Percentiles rank a stretch among this genome's conserved stretches.
Evolutionary conservation across 1,140 invertebrate genomes (phyloP).

Genomic region (Hycleus cichorii): DNA sequence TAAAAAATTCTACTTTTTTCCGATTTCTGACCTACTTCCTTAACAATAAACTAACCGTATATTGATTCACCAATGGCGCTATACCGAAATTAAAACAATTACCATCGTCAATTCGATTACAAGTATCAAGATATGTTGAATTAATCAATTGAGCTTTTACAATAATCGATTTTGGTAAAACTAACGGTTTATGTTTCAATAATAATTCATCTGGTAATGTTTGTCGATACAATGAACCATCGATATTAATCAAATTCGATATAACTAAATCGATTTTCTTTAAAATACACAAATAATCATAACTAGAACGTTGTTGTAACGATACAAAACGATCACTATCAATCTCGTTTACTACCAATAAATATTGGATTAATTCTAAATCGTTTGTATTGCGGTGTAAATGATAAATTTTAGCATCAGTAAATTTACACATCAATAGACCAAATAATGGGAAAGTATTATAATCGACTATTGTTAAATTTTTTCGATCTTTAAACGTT

Average conservation of each 20-base stretch:
- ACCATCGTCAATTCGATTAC: constrained; percentile 23
- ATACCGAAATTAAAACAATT: constrained; percentile 28
- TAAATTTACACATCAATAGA: constrained; percentile 40
- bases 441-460: constrained; percentile 46
- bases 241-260: not conserved
- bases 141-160: constrained; percentile 18
- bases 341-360: constrained; percentile 41
- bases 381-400: constrained; percentile 40
- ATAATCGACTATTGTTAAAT: constrained; percentile 40
- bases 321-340: constrained; percentile 1
- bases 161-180: constrained; percentile 12
- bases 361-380: constrained; percentile 36
- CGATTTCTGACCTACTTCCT: too few species aligned
- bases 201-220: constrained; percentile 5
- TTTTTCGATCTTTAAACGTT: constrained; percentile 34
- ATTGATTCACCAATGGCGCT: constrained; percentile 23
- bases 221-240: not conserved
- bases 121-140: constrained; percentile 21
- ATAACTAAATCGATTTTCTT: constrained; percentile 1
- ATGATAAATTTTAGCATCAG: constrained; percentile 35
- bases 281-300: constrained; percentile 3
- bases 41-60: constrained; percentile 8
- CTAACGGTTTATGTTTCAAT: constrained; percentile 8
- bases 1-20: too few species aligned
- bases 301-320: constrained; percentile 16